Percentiles rank a stretch among this genome's conserved stretches.
These are phyloP conservation scores for Melanophora roralis DNA, from an alignment of 2,888 invertebrate genomes.

Conservation along the genomic window DNA sequence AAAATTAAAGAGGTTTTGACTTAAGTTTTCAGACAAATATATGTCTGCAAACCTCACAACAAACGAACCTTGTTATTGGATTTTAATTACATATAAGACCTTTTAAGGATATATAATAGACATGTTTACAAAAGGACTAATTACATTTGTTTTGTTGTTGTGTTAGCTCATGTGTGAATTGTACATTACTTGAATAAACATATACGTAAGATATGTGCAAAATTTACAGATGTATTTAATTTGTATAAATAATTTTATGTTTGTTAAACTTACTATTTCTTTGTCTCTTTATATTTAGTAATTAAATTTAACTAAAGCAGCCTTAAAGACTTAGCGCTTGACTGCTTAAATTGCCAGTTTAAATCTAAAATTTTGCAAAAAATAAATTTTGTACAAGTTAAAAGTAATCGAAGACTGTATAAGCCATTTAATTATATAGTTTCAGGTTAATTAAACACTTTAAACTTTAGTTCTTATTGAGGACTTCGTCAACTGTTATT, in stretches of 20 bases:
- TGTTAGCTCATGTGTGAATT: conserved; percentile 38
- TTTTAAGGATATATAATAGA: conserved; percentile 34
- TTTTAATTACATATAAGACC: conserved; percentile 33
- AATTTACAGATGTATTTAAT: too few species aligned
- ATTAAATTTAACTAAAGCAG: conserved; percentile 42
- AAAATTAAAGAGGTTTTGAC: background rate
- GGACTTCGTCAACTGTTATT: too few species aligned
- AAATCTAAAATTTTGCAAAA: background rate
- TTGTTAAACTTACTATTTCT: background rate
- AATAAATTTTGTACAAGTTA: background rate
- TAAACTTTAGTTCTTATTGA: too few species aligned
- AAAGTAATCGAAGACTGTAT: background rate
- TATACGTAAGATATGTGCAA: background rate
- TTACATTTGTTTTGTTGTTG: conserved; percentile 1
- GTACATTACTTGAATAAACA: background rate
- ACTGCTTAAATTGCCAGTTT: conserved; percentile 32
- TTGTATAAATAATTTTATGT: too few species aligned
- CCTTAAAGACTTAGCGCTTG: conserved; percentile 45
- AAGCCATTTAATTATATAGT: too few species aligned
- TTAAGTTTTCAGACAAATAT: too few species aligned
- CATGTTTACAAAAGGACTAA: conserved; percentile 12
- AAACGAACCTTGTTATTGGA: background rate
- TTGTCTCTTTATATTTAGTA: conserved; percentile 29
- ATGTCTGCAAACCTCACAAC: too few species aligned
- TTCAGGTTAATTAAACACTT: too few species aligned